Evolutionary conservation across 37 sponge, comb jelly and placozoan species (phyloP), one percentile per base, ranked within the genome.

Genomic region (Corticium candelabrum): DNA sequence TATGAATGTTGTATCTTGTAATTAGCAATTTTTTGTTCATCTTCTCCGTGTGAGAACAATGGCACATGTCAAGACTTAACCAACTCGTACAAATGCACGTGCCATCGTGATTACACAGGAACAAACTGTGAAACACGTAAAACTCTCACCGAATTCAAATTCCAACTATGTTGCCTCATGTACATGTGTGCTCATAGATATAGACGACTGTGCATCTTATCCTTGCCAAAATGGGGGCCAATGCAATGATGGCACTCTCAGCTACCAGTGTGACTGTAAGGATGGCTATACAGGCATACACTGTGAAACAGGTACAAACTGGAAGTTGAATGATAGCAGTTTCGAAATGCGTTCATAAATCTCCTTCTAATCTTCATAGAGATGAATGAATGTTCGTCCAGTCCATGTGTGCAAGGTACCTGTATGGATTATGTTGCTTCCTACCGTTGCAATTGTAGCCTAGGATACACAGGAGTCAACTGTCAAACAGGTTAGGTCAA

Each of bases 141-240:
- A 21, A 50, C 62, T 21, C 15, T 50, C 15, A 50, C 62, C 11
- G 21, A 21, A n/a, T n/a, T n/a, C n/a, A n/a, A n/a, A n/a, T n/a
- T n/a, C n/a, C n/a, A n/a, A n/a, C n/a, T n/a, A n/a, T n/a, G n/a
- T n/a, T n/a, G n/a, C n/a, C n/a, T n/a, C n/a, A n/a, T n/a, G n/a
- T n/a, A n/a, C n/a, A n/a, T n/a, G n/a, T n/a, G n/a, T n/a, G n/a
- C n/a, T n/a, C n/a, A n/a, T n/a, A n/a, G 80, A 80, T 76, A 67
- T 82, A 2, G 68, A 82, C 74, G 62, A 76, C 5, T 82, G 68
- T 57, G 21, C 38, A 27, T 27, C 37, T 7, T 1, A 1, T 35
- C 80, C 72, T 1, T 80, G 80, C 37, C 37, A 72, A 68, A 38
- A 80, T 80, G 72, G 80, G 31, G 80, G 80, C 3, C 7, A 11